phyloP scores from a whole-genome alignment of 2,888 invertebrate genomes.

The Polia nebulosa region DNA sequence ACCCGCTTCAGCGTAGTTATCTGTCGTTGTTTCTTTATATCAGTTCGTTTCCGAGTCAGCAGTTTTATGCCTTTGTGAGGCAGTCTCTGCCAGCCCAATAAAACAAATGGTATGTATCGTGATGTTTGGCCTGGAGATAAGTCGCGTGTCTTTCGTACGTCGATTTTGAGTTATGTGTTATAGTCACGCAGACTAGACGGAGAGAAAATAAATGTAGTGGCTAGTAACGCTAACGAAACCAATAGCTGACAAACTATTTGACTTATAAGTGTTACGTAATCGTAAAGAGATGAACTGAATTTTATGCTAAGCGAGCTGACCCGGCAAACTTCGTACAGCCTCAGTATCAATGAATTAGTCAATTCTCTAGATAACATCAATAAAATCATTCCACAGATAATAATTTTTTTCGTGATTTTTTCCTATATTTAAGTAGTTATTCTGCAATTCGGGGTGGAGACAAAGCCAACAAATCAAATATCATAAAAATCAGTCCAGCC shows the following conservation, averaged over 20 bases:
- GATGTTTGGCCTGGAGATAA: conserved; percentile 40
- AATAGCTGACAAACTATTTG: neutral
- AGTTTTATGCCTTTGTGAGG: conserved; percentile 38
- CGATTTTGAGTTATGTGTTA: conserved; percentile 23
- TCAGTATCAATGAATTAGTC: too few relatives aligned
- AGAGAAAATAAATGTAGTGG: conserved; percentile 9
- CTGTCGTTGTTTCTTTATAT: conserved; percentile 26
- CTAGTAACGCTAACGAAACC: neutral
- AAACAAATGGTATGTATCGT: conserved; percentile 53
- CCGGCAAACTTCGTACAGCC: too few relatives aligned
- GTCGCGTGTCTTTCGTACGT: neutral
- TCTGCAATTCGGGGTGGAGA: too few relatives aligned
- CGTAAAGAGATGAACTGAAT: too few relatives aligned
- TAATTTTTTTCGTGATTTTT: too few relatives aligned
- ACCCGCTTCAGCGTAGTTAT: conserved; percentile 27
- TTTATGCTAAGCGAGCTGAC: too few relatives aligned
- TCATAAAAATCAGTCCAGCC: too few relatives aligned
- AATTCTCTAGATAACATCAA: too few relatives aligned
- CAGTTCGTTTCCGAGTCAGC: conserved; percentile 41
- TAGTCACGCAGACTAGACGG: conserved; percentile 15
- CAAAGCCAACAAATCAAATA: too few relatives aligned
- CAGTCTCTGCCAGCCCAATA: conserved; percentile 30
- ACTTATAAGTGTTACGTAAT: too few relatives aligned
- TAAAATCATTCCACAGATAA: too few relatives aligned
- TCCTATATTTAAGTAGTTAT: too few relatives aligned